Evolutionary conservation across 2,797 vertebrate species (phyloP), one percentile per base, ranked within the genome.

Genomic region (Molothrus aeneus): DNA sequence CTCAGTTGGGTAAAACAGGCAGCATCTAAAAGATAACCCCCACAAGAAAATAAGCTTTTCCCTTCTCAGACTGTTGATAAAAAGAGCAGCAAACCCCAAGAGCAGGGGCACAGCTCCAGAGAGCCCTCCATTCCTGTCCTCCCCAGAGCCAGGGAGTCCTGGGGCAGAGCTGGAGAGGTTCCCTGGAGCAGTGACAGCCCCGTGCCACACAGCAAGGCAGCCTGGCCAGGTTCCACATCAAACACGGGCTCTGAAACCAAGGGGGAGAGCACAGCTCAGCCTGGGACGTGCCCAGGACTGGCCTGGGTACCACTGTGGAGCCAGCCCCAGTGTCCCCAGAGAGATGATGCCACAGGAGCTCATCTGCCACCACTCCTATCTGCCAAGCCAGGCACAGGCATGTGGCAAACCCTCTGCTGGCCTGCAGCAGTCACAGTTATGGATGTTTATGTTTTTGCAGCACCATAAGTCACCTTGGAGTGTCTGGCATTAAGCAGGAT

Each of bases 401-500:
- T 0, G 10, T 16, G 29, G 63, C 78, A 92, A 63, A 38, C 14
- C 42, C 79, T 12, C 61, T 51, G 17, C 54, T 65, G 73, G 69
- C 29, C 5, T 56, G 72, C 88, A 90, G 92, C 65, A 90, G 38
- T 4, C 77, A 40, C 40, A 70, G 43, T 59, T 90, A 73, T 1
- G 48, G 86, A 81, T 86, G 86, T 88, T 88, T 66, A 78, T 88
- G 83, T 16, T 69, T 90, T 71, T 90, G 36, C 83, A 88, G 86
- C 77, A 63, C 75, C 2, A 0, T 93, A 94, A 95, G 94, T 96
- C 93, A 96, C 95, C 90, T 88, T 88, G 92, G 2, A 92, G 88
- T 19, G 63, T 16, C 88, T 64, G 1, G 77, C 77, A 73, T 66
- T 90, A 84, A 70, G 83, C 32, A 84, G 80, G 70, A 70, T 94